These are phyloP conservation scores for Formica selysi DNA, from an alignment of 1,140 invertebrate species.

Conservation along the genomic window DNA sequence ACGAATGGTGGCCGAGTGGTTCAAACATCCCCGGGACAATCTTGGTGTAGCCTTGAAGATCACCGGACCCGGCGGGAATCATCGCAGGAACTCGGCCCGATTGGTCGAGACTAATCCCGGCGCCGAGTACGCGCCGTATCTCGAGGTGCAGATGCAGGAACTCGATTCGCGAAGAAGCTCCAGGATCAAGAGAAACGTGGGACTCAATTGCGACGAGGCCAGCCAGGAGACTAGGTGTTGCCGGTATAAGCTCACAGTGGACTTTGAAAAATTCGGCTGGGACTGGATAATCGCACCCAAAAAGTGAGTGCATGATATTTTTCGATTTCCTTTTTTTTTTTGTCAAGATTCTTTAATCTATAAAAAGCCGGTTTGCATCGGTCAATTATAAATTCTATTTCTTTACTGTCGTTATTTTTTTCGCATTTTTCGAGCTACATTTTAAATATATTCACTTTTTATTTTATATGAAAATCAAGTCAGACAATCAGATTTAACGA, in stretches of 20 bases:
- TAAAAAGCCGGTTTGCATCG: neutral
- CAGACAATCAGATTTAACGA: neutral
- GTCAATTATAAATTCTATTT: neutral
- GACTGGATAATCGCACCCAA: slow-evolving; percentile 99
- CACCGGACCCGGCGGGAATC: slow-evolving; percentile 70
- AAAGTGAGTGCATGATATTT: slow-evolving; percentile 83
- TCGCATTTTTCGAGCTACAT: neutral
- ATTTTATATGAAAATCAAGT: neutral
- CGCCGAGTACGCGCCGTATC: slow-evolving; percentile 83
- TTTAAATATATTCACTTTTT: neutral
- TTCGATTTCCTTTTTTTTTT: neutral
- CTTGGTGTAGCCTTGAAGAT: slow-evolving; percentile 92
- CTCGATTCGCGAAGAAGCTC: slow-evolving; percentile 89
- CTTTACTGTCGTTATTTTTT: no score
- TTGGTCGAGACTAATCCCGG: slow-evolving; percentile 84
- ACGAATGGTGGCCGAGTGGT: slow-evolving; percentile 92
- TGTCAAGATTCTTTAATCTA: neutral
- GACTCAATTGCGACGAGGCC: slow-evolving; percentile 92
- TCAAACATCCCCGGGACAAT: slow-evolving; percentile 90
- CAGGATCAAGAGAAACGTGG: slow-evolving; percentile 91
- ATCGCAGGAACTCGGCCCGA: slow-evolving; percentile 75
- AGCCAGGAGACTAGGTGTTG: slow-evolving; percentile 94
- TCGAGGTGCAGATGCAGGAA: slow-evolving; percentile 95
- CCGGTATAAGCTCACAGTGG: slow-evolving; percentile 96
- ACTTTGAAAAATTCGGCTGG: slow-evolving; percentile 99